Conservation (phyloP, 2,797 vertebrate genomes). For the Coreius guichenoti region DNA sequence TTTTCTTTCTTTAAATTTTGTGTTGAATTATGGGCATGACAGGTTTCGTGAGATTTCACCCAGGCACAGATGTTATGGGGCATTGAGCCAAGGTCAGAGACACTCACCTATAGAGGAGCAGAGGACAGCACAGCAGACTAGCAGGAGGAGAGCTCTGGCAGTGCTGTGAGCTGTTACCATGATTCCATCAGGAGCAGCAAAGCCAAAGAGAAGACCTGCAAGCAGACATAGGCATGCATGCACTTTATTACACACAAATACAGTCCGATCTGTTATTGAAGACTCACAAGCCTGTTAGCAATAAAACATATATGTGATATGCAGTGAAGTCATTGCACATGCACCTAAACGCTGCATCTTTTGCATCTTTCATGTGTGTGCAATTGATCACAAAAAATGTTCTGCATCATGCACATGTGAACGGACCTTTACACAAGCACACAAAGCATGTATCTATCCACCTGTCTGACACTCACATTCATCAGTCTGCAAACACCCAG, state of each 20-base stretch:
- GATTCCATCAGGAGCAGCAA: constrained; percentile 69
- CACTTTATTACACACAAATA: constrained; percentile 9
- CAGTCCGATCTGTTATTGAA: background rate
- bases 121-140: constrained; percentile 75
- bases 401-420: constrained; percentile 21
- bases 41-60: background rate
- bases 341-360: constrained; percentile 19
- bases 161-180: constrained; percentile 73
- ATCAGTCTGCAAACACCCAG: constrained; percentile 8
- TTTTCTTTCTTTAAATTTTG: background rate
- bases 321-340: constrained; percentile 12
- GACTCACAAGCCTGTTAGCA: background rate
- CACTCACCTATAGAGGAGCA: constrained; percentile 79
- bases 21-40: background rate
- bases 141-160: constrained; percentile 65
- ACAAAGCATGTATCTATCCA: constrained; percentile 19
- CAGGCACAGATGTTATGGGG: constrained; percentile 20
- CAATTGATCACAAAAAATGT: constrained; percentile 11
- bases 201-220: constrained; percentile 60
- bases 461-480: constrained; percentile 16
- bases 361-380: background rate
- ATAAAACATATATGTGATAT: background rate
- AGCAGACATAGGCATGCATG: constrained; percentile 40
- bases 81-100: constrained; percentile 4
- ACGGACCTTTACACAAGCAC: background rate